phyloP scores from a whole-genome alignment of 92 coral and sea anemone species.

The Blastomussa wellsi region DNA sequence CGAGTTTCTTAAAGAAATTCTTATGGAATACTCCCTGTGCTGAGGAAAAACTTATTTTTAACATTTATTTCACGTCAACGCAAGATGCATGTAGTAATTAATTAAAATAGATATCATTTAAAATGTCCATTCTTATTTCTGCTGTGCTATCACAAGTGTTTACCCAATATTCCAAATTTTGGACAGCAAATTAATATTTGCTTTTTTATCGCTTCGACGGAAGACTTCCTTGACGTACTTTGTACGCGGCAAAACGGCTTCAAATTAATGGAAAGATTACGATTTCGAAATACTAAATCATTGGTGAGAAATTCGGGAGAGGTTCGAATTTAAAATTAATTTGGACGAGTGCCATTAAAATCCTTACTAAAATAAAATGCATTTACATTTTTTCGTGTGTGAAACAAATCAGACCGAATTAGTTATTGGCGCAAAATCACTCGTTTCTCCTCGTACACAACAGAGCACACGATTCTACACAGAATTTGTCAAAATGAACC shows the following conservation, averaged over 20 bases:
- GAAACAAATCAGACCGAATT: not conserved
- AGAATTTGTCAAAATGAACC: not conserved
- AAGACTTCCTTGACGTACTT: not conserved
- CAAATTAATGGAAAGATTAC: not conserved
- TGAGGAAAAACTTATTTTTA: not conserved
- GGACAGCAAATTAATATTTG: not conserved
- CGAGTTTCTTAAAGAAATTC: not conserved
- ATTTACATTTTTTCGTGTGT: not conserved
- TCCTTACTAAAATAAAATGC: not conserved
- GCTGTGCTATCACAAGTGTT: not conserved
- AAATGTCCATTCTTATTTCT: not conserved
- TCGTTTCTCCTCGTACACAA: not conserved
- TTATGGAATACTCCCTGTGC: not conserved
- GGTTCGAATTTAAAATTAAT: not conserved
- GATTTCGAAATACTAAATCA: not conserved
- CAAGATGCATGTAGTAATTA: not conserved
- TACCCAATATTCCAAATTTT: not conserved
- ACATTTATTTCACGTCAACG: not conserved
- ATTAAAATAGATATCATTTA: not conserved
- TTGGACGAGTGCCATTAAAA: not conserved
- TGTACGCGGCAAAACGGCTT: not conserved
- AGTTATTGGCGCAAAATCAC: not conserved
- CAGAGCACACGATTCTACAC: not conserved
- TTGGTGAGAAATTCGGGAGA: not conserved
- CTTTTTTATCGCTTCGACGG: not conserved